A percentile compares a stretch with the other conserved stretches of the same genome.
phyloP scores from a whole-genome alignment of 2,113 vertebrate species.

The Neodon shergylaensis region DNA sequence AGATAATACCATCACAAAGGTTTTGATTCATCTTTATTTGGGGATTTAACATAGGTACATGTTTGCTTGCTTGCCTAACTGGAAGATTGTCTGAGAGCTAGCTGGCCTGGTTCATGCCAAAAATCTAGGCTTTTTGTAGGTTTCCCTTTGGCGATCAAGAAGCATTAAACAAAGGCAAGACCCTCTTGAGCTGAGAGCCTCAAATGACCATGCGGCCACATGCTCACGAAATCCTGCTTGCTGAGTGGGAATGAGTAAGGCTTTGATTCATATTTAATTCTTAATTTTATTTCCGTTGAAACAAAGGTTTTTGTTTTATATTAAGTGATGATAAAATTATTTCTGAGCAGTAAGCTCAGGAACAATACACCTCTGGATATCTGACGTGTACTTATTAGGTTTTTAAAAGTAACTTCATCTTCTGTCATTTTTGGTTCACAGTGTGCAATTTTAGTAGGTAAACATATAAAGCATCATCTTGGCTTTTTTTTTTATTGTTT shows the following conservation, averaged over 20 bases:
- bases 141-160: background rate
- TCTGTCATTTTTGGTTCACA: background rate
- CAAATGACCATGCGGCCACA: fast-evolving
- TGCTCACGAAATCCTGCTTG: fast-evolving
- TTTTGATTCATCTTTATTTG: slow-evolving; percentile 19
- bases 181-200: fast-evolving
- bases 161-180: fast-evolving
- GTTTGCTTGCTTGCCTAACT: slow-evolving; percentile 19
- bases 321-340: background rate
- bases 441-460: background rate
- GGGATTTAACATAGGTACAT: background rate
- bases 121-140: background rate
- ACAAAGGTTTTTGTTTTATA: background rate
- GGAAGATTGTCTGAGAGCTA: background rate
- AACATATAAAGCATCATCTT: background rate
- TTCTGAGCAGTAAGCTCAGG: background rate
- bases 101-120: background rate
- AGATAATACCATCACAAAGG: background rate
- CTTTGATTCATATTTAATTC: slow-evolving; percentile 5
- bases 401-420: background rate
- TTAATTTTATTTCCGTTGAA: background rate
- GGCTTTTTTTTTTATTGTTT: background rate
- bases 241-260: background rate
- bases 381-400: background rate
- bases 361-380: background rate